phyloP scores from a whole-genome alignment of 2,888 invertebrate species.

The Tanytarsus gracilentus region DNA sequence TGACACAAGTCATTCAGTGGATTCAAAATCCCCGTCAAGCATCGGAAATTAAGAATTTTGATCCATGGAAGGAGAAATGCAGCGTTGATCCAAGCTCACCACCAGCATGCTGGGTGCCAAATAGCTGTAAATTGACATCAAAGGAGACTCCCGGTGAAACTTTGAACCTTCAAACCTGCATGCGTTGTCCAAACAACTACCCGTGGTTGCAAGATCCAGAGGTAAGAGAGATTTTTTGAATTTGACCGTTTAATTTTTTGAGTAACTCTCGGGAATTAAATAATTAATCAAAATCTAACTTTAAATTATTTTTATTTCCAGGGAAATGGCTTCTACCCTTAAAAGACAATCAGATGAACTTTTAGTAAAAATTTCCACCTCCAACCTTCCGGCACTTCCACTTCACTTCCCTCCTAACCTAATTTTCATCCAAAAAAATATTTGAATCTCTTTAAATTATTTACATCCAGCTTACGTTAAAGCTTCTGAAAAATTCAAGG shows the following conservation, averaged over 20 bases:
- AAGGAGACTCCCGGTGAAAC: slow-evolving; percentile 92
- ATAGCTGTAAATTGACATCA: slow-evolving; percentile 82
- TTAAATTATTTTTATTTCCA: background rate
- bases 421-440: background rate
- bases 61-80: slow-evolving; percentile 92
- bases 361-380: background rate
- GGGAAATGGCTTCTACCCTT: slow-evolving; percentile 3
- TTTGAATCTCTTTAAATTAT: background rate
- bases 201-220: slow-evolving; percentile 86
- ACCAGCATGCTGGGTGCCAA: slow-evolving; percentile 79
- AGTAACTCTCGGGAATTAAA: slow-evolving; percentile 63
- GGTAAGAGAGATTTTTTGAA: too few species aligned
- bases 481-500: too few species aligned
- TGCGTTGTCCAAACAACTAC: slow-evolving; percentile 88
- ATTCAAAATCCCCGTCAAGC: slow-evolving; percentile 83
- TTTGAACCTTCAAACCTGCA: slow-evolving; percentile 85
- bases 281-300: background rate
- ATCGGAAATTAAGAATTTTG: slow-evolving; percentile 80
- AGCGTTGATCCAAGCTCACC: slow-evolving; percentile 60
- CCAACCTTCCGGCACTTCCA: background rate
- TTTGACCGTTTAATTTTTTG: too few species aligned
- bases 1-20: slow-evolving; percentile 96
- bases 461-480: too few species aligned
- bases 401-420: background rate
- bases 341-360: background rate